A percentile compares a stretch with the other conserved stretches of the same genome.
phyloP scores from a whole-genome alignment of 2,797 vertebrate species.

The Eremophila alpestris region DNA sequence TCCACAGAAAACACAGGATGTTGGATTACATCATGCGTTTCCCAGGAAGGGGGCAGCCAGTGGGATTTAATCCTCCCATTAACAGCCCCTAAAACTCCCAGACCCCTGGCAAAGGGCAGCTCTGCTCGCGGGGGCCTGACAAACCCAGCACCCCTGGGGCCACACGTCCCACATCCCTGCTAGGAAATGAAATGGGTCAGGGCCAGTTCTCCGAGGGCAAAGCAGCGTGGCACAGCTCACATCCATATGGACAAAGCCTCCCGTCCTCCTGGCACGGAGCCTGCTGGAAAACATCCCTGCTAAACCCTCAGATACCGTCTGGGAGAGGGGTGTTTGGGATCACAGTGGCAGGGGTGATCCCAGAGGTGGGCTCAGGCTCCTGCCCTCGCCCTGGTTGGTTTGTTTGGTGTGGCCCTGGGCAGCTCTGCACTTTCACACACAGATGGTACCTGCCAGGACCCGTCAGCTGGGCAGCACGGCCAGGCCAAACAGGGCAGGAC shows the following conservation, averaged over 20 bases:
- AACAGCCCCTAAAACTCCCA: background rate
- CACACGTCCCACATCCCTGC: background rate
- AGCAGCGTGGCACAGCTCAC: slow-evolving; percentile 34
- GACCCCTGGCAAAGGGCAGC: background rate
- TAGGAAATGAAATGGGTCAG: slow-evolving; percentile 34
- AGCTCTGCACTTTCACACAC: background rate
- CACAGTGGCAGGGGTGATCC: background rate
- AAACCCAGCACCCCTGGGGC: background rate
- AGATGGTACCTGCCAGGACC: background rate
- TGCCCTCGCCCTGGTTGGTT: background rate
- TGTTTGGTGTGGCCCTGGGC: background rate
- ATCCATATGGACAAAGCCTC: slow-evolving; percentile 37
- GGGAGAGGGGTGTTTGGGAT: background rate
- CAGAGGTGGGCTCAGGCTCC: background rate
- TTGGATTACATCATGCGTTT: fast-evolving
- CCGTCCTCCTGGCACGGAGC: background rate
- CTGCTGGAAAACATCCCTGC: background rate
- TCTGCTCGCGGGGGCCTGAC: background rate
- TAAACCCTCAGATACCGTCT: background rate
- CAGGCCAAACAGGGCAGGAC: fast-evolving
- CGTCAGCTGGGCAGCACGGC: background rate
- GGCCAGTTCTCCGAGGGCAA: slow-evolving; percentile 52
- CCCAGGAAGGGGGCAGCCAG: background rate
- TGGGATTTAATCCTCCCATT: background rate
- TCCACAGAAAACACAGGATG: background rate